These are phyloP conservation scores for Tridacna gigas DNA, from an alignment of 2,888 invertebrate species.

Conservation along the genomic window DNA sequence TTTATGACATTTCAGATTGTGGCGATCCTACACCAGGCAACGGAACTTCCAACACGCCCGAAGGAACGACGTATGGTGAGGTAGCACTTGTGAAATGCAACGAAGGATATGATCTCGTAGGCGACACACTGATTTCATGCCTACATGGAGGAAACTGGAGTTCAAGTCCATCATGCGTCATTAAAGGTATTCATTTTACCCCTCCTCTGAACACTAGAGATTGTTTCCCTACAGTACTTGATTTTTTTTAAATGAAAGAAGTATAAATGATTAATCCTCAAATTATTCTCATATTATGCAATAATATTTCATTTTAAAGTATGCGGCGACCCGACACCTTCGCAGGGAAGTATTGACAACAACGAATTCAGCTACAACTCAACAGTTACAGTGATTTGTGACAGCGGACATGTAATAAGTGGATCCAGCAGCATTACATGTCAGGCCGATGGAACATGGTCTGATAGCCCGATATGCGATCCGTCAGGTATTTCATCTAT, in stretches of 20 bases:
- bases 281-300: not conserved
- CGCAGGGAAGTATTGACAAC: not conserved
- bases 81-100: not conserved
- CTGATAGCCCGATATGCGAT: constrained; percentile 6
- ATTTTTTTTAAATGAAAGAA: no score
- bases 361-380: not conserved
- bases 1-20: constrained; percentile 23
- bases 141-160: constrained; percentile 3
- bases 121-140: not conserved
- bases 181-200: not conserved
- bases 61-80: constrained; percentile 24
- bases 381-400: constrained; percentile 10
- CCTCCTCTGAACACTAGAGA: no score
- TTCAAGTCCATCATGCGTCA: not conserved
- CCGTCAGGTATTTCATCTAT: not conserved
- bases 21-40: constrained; percentile 16
- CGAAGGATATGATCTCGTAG: not conserved
- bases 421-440: constrained; percentile 10
- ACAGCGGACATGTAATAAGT: not conserved
- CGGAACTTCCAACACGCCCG: not conserved
- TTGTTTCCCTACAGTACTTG: no score
- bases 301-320: constrained; percentile 3
- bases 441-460: constrained; percentile 13
- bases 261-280: not conserved
- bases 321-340: constrained; percentile 9